Evolutionary conservation across 2,888 invertebrate species (phyloP), one percentile per base, ranked within the genome.

Genomic region (Andrena fulva): DNA sequence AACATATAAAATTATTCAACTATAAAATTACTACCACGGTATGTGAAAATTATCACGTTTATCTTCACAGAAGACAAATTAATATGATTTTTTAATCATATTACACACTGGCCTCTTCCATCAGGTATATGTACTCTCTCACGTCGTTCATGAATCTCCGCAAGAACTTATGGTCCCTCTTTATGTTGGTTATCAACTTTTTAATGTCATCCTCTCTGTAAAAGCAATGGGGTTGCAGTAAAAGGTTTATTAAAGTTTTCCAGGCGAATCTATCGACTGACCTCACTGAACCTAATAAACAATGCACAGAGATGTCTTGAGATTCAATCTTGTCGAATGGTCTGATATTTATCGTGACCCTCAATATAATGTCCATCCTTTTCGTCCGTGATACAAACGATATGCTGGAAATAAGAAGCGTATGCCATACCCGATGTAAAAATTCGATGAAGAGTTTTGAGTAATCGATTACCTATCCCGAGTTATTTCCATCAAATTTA

Each of bases 101-200:
- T 29, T 63, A 56, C 20, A 20, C 20, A 20, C 20, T 75, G 24
- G 86, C 85, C 50, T 88, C 85, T 80, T 90, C 91, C 84, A 91
- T 90, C 71, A 92, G 50, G 60, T 89, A 90, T 20, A 92, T 87
- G 72, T 92, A 93, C 73, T 91, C 87, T 54, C 78, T 87, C 12
- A 93, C 87, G 74, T 92, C 92, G 10, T 82, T 89, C 35, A 92
- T 92, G 64, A 89, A 93, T 59, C 90, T 86, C 5, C 90, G 88
- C 27, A 93, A 69, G 77, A 92, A 93, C 54, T 82, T 90, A 50
- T 90, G 82, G 78, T 92, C 91, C 52, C 71, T 91, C 79, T 90
- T 92, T 33, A 92, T 82, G 80, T 92, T 92, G 42, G 64, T 87
- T 67, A 93, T 90, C 69, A 93, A 85, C 67, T 87, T 81, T 83